Base-by-base conservation (phyloP, 2,888 invertebrate species). In the Tetragonula carbonaria region DNA sequence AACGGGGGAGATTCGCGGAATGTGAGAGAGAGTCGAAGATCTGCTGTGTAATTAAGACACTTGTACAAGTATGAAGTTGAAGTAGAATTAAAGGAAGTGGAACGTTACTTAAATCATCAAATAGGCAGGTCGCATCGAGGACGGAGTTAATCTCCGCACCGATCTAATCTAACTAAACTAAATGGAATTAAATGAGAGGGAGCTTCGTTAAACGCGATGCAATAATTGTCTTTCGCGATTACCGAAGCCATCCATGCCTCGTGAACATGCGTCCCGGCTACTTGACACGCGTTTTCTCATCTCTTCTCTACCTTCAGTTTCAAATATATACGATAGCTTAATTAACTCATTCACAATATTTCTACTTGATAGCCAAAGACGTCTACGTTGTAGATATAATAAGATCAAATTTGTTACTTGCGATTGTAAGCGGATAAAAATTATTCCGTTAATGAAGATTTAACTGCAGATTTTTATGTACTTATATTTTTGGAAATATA, bases 141-240 rank as follows among this genome's bases (percentile, higher is more conserved):
- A 51, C 14, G 28, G 38, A 68, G 71, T 50, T 83, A 83, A 83
- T 80, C 82, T 45, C 50, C 50, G 18, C 59, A 28, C 16, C 72
- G 72, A 80, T 76, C 78, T 81, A 84, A 70, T 81, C 78, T 74
- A 68, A 80, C 80, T 80, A 68, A 80, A 73, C 74, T 74, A 81
- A 84, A 84, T 84, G 81, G 73, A 81, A 81, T 84, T 84, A 84
- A 81, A 81, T 21, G 81, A 81, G 63, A 57, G 62, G 62, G 63
- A 68, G 81, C 74, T 74, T 74, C 75, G 77, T 70, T 84, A 81
- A 78, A 84, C 71, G 63, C 74, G 53, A 62, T 45, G 78, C 53
- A 78, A 75, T 75, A 82, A 82, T 82, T 74, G 79, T 79, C 82
- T 82, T 75, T 75, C 74, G 53, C 71, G 82, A 74, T 82, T 82